phyloP scores from a whole-genome alignment of 1,140 invertebrate species.

The Drosophila obscura region DNA sequence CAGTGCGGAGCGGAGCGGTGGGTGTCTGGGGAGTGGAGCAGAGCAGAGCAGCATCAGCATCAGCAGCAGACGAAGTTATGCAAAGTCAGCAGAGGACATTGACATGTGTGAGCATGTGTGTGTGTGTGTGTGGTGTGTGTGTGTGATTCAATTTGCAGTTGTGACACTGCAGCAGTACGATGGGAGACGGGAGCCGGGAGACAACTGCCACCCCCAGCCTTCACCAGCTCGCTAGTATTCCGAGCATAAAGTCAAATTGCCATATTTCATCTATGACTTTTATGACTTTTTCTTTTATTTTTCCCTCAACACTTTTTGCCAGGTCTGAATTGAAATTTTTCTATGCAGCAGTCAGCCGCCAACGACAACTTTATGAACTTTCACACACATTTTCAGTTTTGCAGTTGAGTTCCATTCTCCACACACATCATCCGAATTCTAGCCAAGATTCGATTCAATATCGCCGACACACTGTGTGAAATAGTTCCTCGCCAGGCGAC shows the following conservation, averaged over 20 bases:
- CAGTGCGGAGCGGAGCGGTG: not conserved
- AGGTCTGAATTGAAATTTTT: constrained; percentile 48
- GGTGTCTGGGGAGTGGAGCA: not conserved
- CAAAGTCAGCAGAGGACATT: constrained; percentile 80
- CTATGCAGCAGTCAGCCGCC: constrained; percentile 8
- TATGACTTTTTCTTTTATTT: constrained; percentile 73
- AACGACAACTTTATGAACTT: constrained; percentile 33
- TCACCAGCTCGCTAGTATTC: constrained; percentile 14
- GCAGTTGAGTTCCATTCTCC: too few species aligned
- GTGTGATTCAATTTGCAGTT: constrained; percentile 79
- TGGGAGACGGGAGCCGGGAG: not conserved
- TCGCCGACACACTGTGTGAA: constrained; percentile 62
- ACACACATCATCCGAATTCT: constrained; percentile 30
- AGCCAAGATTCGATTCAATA: constrained; percentile 49
- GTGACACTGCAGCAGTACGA: constrained; percentile 57
- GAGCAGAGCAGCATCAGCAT: constrained; percentile 12
- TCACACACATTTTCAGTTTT: constrained; percentile 25
- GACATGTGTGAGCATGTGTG: constrained; percentile 55
- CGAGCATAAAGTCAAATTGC: constrained; percentile 66
- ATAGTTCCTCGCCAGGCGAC: constrained; percentile 49
- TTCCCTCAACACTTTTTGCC: constrained; percentile 7
- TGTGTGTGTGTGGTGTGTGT: constrained; percentile 38
- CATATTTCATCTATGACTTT: constrained; percentile 80
- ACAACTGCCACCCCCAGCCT: not conserved
- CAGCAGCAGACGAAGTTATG: constrained; percentile 68